These are phyloP conservation scores for Cistogaster globosa DNA, from an alignment of 2,888 invertebrate genomes.

Conservation along the genomic window DNA sequence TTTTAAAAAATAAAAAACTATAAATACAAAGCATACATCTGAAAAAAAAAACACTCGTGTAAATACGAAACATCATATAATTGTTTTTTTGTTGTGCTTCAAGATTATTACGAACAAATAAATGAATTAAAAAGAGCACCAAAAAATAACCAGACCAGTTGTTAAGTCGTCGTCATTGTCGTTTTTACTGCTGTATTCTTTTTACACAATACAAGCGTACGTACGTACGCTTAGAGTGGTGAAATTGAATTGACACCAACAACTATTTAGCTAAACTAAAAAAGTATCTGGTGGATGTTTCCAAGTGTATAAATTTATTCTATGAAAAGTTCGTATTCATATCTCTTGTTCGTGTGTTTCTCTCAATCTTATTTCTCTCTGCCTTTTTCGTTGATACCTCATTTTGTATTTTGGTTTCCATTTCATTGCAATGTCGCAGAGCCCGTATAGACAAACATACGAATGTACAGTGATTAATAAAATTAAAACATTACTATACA, in stretches of 20 bases:
- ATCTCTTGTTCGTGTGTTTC: constrained; percentile 33
- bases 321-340: constrained; percentile 44
- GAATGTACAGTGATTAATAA: constrained; percentile 17
- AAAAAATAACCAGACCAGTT: constrained; percentile 59
- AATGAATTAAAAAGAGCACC: constrained; percentile 41
- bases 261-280: constrained; percentile 53
- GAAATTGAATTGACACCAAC: constrained; percentile 63
- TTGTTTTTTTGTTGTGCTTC: constrained; percentile 22
- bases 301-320: constrained; percentile 29
- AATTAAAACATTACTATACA: not conserved
- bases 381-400: constrained; percentile 29
- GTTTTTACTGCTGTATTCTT: constrained; percentile 5
- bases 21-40: not conserved
- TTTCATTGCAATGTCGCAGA: constrained; percentile 44
- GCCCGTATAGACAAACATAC: not conserved
- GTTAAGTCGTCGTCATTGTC: constrained; percentile 47
- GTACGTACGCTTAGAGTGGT: constrained; percentile 62
- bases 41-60: constrained; percentile 14
- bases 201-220: constrained; percentile 11
- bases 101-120: constrained; percentile 37
- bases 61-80: constrained; percentile 44
- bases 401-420: constrained; percentile 57
- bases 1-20: constrained; percentile 1
- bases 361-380: constrained; percentile 36
- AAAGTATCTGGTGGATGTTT: constrained; percentile 67